Conservation (phyloP, 2,888 invertebrate genomes). For the Heteromyza rotundicornis region DNA sequence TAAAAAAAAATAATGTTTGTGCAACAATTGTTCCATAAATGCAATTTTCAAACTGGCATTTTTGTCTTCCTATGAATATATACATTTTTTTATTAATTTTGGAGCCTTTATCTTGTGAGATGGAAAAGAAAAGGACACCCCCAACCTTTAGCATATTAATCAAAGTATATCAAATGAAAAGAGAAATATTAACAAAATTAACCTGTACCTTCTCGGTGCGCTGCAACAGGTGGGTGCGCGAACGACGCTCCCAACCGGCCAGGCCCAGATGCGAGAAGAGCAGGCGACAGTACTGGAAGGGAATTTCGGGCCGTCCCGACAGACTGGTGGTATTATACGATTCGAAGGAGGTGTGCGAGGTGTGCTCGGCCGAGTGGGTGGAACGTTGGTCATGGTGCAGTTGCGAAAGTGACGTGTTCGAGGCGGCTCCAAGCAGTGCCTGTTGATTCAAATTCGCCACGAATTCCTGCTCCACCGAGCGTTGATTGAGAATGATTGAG, state of each 20-base stretch:
- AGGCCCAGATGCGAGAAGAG: slow-evolving; percentile 92
- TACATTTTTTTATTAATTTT: too few species aligned
- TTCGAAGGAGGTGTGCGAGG: slow-evolving; percentile 61
- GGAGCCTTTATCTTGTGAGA: too few species aligned
- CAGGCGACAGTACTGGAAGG: slow-evolving; percentile 85
- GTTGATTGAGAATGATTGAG: slow-evolving; percentile 81
- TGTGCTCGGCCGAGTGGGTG: slow-evolving; percentile 36
- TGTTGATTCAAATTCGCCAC: slow-evolving; percentile 60
- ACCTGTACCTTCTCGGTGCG: slow-evolving; percentile 91
- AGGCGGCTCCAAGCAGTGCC: slow-evolving; percentile 21
- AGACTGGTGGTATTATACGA: slow-evolving; percentile 60
- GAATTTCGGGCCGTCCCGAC: slow-evolving; percentile 65
- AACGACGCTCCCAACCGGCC: slow-evolving; percentile 86
- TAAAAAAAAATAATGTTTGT: too few species aligned
- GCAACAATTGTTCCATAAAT: too few species aligned
- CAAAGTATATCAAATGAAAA: too few species aligned
- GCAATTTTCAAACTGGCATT: too few species aligned
- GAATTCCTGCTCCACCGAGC: slow-evolving; percentile 82
- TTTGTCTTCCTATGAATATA: too few species aligned
- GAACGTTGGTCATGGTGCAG: slow-evolving; percentile 52
- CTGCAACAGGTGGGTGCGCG: slow-evolving; percentile 82
- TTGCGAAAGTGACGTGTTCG: slow-evolving; percentile 31
- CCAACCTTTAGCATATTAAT: too few species aligned
- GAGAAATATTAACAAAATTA: too few species aligned
- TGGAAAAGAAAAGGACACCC: too few species aligned